Evolutionary conservation across 2,888 invertebrate species (phyloP), one percentile per base, ranked within the genome.

Genomic region (Tyria jacobaeae): DNA sequence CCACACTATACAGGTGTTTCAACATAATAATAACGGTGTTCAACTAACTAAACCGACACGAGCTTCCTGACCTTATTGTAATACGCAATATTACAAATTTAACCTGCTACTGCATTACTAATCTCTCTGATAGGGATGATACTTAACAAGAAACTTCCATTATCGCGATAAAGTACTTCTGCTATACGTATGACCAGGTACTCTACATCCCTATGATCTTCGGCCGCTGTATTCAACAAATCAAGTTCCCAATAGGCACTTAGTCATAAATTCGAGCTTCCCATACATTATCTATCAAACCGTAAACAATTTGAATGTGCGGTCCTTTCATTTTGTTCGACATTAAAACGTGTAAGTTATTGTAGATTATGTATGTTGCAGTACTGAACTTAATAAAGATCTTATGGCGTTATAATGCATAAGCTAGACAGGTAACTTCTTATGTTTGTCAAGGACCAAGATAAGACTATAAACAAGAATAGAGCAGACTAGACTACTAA

Each of bases 261-360:
- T 50, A 71, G 49, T 73, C 77, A 79, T 80, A 81, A 73, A 78
- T 70, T 62, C 52, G 54, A 48, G 55, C 70, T 63, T 72, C 74
- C 75, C 78, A 78, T 81, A 78, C 73, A 81, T 78, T 81, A 62
- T 62, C 68, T 69, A 76, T 67, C 66, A 66, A 66, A 59, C 68
- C 68, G 69, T 82, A 82, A 80, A 82, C 75, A 76, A 74, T 74
- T 68, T 72, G 55, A 75, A 73, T 60, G 57, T 73, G 64, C 71
- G 65, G 64, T 65, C 68, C 73, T 76, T 79, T 75, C 78, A 75
- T 75, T 73, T 72, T 54, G 66, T 66, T 54, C 47, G 73, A 71
- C 74, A 73, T 79, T 71, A 70, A 71, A 80, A 73, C 69, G 68
- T 72, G 75, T 73, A 70, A 69, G 66, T 70, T 75, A 76, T 73